Evolutionary conservation across 2,888 invertebrate genomes (phyloP).

Genomic region (Melangyna quadrimaculata): DNA sequence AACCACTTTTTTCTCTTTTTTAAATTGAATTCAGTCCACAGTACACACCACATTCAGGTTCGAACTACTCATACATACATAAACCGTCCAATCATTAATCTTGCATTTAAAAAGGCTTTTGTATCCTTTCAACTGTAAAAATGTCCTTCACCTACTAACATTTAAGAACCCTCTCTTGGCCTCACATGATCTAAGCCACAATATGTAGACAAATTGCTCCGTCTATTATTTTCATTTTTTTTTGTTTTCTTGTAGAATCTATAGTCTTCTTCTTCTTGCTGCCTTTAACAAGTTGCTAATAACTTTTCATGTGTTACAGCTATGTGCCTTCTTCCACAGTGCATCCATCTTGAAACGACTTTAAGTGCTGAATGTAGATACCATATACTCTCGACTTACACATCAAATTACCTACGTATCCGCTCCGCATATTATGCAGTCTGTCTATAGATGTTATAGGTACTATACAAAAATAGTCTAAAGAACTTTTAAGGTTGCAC

Average conservation of each 20-base stretch:
- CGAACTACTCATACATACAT: too few relatives aligned
- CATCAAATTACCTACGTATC: conserved; percentile 1
- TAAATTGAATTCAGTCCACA: too few relatives aligned
- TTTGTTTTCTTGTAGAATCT: background rate
- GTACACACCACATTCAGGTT: too few relatives aligned
- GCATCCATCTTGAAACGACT: conserved; percentile 47
- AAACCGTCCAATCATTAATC: background rate
- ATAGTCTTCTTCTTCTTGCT: background rate
- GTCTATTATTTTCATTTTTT: background rate
- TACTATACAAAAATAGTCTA: background rate
- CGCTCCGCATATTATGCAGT: too few relatives aligned
- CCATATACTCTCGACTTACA: background rate
- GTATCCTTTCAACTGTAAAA: background rate
- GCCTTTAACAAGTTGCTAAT: conserved; percentile 33
- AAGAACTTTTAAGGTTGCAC: conserved; percentile 53
- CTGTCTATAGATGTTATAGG: background rate
- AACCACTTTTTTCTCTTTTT: too few relatives aligned
- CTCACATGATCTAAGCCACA: conserved; percentile 17
- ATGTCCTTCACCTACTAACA: conserved; percentile 37
- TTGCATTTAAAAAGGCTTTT: background rate
- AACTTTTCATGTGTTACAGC: conserved; percentile 40
- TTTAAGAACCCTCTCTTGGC: conserved; percentile 19
- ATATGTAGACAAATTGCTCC: conserved; percentile 28
- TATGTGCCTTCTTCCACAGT: background rate
- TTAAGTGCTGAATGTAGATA: conserved; percentile 39